Base-by-base conservation (phyloP, 2,888 invertebrate genomes). In the Aspidapion aeneum region DNA sequence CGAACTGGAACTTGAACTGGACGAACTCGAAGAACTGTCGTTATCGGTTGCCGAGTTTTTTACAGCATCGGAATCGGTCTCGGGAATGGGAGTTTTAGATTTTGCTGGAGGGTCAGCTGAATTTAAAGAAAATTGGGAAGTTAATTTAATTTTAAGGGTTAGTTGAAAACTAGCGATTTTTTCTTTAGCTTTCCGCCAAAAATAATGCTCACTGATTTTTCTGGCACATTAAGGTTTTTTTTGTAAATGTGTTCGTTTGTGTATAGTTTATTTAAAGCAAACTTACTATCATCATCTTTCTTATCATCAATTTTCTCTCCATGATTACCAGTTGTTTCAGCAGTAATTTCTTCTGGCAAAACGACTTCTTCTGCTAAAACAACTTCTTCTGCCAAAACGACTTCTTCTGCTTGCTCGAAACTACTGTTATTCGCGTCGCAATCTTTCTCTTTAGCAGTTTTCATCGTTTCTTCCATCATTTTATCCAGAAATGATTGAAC, bases 381-480 rank as follows among this genome's bases (percentile, higher is more conserved):
- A 55, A n/a, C 3, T 3, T 12, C 21, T 58, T 64, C 58, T 5
- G n/a, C n/a, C n/a, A n/a, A n/a, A n/a, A 68, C 65, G 21, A 68
- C 70, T 63, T 71, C 73, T 61, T 72, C 73, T 50, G 73, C 65
- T 50, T 74, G 71, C 60, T 72, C 71, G 21, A 70, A 70, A 1
- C 72, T 70, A 48, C 74, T 74, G n/a, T 73, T 71, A 67, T 79
- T 78, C 7, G 70, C 61, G 66, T 74, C 74, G n/a, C n/a, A n/a
- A 51, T 71, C 62, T 56, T 57, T 20, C 69, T 68, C 56, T 57
- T 72, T 72, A 54, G 74, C 67, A 72, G 76, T 71, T 20, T 75
- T 80, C 80, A 82, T 81, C 1, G 80, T 80, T 68, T 80, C 76
- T 68, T 80, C 79, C 81, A 83, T 82, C 67, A 83, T 75, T 55